Percentiles rank a stretch among this genome's conserved stretches.
Conservation (phyloP, 2,888 invertebrate species). For the Aphodius sticticus region DNA sequence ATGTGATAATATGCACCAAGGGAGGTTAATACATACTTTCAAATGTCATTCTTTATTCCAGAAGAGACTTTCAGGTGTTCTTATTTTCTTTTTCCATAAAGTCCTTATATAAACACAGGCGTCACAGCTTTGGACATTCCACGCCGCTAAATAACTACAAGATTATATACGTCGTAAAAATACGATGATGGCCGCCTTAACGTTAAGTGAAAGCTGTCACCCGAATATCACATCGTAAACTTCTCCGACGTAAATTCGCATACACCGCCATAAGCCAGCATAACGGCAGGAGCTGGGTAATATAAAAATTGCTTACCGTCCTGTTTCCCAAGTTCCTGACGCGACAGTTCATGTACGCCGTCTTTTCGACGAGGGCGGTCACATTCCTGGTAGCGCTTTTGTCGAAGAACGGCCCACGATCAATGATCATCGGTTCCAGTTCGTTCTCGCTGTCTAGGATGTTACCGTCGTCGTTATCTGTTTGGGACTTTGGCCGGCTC, state of each 20-base stretch:
- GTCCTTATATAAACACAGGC: too few relatives aligned
- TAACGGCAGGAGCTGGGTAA: not conserved
- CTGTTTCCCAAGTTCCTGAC: slow-evolving; percentile 80
- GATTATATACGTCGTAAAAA: not conserved
- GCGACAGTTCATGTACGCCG: slow-evolving; percentile 77
- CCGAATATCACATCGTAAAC: slow-evolving; percentile 18
- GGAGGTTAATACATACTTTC: too few relatives aligned
- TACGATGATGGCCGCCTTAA: not conserved
- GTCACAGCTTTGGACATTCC: not conserved
- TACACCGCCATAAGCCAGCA: not conserved
- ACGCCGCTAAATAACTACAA: not conserved
- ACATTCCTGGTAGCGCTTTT: slow-evolving; percentile 76
- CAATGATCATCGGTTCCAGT: slow-evolving; percentile 60
- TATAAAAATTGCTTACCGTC: slow-evolving; percentile 66
- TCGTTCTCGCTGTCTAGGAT: slow-evolving; percentile 57
- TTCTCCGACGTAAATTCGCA: slow-evolving; percentile 13
- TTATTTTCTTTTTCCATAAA: too few relatives aligned
- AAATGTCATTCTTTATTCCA: too few relatives aligned
- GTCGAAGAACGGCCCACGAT: slow-evolving; percentile 76
- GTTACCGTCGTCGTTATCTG: slow-evolving; percentile 47
- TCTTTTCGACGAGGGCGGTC: slow-evolving; percentile 80
- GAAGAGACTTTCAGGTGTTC: too few relatives aligned
- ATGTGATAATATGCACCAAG: too few relatives aligned
- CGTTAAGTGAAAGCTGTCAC: slow-evolving; percentile 6
- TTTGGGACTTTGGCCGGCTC: slow-evolving; percentile 41